phyloP scores from a whole-genome alignment of 1,140 invertebrate species.

The Euglossa dilemma region DNA sequence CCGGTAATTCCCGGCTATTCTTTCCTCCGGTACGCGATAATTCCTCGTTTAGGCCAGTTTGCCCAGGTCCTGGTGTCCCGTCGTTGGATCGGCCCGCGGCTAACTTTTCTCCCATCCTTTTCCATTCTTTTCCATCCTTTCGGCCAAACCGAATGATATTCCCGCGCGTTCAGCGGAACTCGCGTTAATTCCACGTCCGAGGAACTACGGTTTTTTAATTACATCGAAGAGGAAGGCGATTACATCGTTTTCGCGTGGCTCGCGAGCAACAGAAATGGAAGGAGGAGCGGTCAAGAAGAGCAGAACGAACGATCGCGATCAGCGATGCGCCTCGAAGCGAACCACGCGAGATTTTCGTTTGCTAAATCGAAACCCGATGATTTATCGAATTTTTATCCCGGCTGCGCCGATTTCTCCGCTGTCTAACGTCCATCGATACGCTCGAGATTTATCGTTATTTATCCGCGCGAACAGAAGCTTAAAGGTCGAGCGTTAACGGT shows the following conservation, averaged over 20 bases:
- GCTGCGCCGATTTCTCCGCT: neutral
- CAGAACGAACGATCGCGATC: neutral
- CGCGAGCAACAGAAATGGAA: conserved; percentile 42
- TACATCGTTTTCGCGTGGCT: conserved; percentile 51
- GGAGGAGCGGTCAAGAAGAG: conserved; percentile 8
- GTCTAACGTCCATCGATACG: no score
- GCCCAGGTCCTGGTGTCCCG: neutral
- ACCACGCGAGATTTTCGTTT: neutral
- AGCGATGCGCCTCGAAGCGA: neutral
- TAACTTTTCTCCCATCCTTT: no score
- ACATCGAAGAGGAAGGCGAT: conserved; percentile 42
- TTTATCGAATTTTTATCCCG: neutral
- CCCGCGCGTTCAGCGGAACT: conserved; percentile 32
- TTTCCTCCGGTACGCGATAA: no score
- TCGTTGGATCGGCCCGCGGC: no score
- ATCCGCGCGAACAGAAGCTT: no score
- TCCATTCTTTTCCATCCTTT: no score
- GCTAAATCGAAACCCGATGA: neutral
- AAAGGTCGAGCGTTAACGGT: no score
- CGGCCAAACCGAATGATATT: neutral
- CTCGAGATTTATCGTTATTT: no score
- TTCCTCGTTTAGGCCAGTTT: no score
- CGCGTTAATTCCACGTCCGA: neutral
- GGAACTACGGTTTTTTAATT: conserved; percentile 54
- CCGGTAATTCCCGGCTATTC: neutral